Percentiles rank a stretch among this genome's conserved stretches.
These are phyloP conservation scores for Bombus pyrosoma DNA, from an alignment of 1,140 invertebrate species.

Conservation along the genomic window DNA sequence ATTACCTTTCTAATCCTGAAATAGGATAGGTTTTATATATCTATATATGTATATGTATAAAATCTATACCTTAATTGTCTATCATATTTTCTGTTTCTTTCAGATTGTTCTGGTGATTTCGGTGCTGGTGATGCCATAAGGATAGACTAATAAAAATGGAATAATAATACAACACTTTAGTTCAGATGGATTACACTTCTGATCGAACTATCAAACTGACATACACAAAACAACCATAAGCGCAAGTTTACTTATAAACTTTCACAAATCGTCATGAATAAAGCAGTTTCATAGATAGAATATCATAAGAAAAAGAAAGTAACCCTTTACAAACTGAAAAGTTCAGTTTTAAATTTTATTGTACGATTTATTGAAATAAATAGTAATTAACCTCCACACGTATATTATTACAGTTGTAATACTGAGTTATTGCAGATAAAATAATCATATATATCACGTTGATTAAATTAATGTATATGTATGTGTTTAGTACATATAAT, in stretches of 20 bases:
- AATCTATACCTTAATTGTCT: slow-evolving; percentile 89
- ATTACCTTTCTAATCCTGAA: slow-evolving; percentile 27
- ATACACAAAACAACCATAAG: not conserved
- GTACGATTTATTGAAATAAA: too few species aligned
- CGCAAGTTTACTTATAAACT: not conserved
- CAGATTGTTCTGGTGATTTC: slow-evolving; percentile 91
- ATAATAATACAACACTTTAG: not conserved
- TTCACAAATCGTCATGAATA: not conserved
- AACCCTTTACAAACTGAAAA: too few species aligned
- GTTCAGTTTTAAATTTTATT: too few species aligned
- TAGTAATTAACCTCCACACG: too few species aligned
- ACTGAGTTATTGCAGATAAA: too few species aligned
- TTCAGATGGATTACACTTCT: not conserved
- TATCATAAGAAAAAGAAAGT: not conserved
- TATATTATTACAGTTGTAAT: too few species aligned
- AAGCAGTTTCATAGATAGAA: not conserved
- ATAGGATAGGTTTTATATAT: not conserved
- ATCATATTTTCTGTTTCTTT: slow-evolving; percentile 93
- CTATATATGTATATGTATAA: not conserved
- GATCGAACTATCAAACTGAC: not conserved
- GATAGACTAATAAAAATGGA: not conserved
- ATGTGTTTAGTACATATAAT: not conserved
- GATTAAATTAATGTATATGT: not conserved
- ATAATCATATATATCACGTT: too few species aligned
- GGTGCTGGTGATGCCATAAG: slow-evolving; percentile 89